Evolutionary conservation across 2,888 invertebrate species (phyloP), one percentile per base, ranked within the genome.

Genomic region (Lepidocyrtinus sp.): DNA sequence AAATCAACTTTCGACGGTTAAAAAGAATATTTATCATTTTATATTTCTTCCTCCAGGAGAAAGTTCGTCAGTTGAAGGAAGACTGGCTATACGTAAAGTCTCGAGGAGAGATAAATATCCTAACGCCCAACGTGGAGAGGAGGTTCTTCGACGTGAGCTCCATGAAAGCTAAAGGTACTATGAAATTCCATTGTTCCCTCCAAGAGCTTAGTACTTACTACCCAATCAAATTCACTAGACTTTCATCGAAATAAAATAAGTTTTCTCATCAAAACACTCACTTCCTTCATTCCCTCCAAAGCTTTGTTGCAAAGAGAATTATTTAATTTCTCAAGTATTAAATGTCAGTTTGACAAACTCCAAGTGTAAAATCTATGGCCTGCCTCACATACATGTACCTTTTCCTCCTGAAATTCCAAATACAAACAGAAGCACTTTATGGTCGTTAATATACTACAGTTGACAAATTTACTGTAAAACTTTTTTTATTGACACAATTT

Each of bases 31-130:
- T 50, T 21, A 21, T 25, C 50, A 22, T 67, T 17, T 24, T 50
- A 5, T 19, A 64, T 12, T 25, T 67, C 46, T 67, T 26, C 46
- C 85, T 86, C 1, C 81, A 91, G 90, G 91, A 91, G 86, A 90
- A 90, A 84, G 89, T 91, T 85, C 89, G 88, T 84, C 90, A 90
- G 76, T 88, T 92, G 80, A 88, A 90, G 27, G 90, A 90, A 82
- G 90, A 91, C 87, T 90, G 92, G 92, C 89, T 89, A 17, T 89
- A 89, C 85, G 89, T 91, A n/a, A 85, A 84, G 55, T 85, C 85
- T 19, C 72, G 82, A 46, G 85, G 85, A 22, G 85, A 85, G 74
- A 83, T 85, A 22, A 83, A 85, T 72, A 62, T 75, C 21, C 74
- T 85, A 45, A 84, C 85, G 27, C 82, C 82, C 64, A 82, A 73